Evolutionary conservation across 2,888 invertebrate genomes (phyloP).

Genomic region (Gandaritis pyraliata): DNA sequence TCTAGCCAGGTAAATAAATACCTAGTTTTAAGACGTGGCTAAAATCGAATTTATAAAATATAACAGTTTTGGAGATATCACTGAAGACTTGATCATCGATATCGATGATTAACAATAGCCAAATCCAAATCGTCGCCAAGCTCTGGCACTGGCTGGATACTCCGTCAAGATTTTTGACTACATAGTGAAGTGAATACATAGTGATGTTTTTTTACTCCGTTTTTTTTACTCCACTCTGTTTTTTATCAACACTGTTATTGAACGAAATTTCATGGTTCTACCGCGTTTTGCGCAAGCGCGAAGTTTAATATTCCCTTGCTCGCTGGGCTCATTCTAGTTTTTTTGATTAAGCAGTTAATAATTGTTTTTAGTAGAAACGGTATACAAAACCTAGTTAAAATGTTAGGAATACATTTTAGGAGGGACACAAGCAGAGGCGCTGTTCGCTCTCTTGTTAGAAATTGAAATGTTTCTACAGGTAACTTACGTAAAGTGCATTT

Average conservation of each 20-base stretch:
- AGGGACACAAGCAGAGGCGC: slow-evolving; percentile 67
- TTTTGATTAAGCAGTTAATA: slow-evolving; percentile 12
- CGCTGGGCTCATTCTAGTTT: neutral
- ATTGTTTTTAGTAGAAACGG: slow-evolving; percentile 53
- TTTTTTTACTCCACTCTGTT: too few species aligned
- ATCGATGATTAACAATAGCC: too few species aligned
- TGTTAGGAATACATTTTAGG: slow-evolving; percentile 61
- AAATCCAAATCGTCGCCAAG: too few species aligned
- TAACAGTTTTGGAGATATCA: too few species aligned
- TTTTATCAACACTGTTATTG: neutral
- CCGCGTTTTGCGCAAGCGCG: slow-evolving; percentile 54
- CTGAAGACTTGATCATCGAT: too few species aligned
- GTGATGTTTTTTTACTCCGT: too few species aligned
- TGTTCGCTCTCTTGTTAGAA: slow-evolving; percentile 67
- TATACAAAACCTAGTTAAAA: slow-evolving; percentile 59
- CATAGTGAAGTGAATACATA: too few species aligned
- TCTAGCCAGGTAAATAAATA: too few species aligned
- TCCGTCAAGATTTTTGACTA: too few species aligned
- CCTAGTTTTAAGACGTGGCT: too few species aligned
- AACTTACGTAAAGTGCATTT: slow-evolving; percentile 41
- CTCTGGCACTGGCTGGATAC: too few species aligned
- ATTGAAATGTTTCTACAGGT: slow-evolving; percentile 83
- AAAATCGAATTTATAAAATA: too few species aligned
- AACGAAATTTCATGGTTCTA: slow-evolving; percentile 16
- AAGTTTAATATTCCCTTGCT: slow-evolving; percentile 46